Percentiles rank a stretch among this genome's conserved stretches.
phyloP scores from a whole-genome alignment of 1,140 invertebrate genomes.

The Brachionus asplanchnoidis region DNA sequence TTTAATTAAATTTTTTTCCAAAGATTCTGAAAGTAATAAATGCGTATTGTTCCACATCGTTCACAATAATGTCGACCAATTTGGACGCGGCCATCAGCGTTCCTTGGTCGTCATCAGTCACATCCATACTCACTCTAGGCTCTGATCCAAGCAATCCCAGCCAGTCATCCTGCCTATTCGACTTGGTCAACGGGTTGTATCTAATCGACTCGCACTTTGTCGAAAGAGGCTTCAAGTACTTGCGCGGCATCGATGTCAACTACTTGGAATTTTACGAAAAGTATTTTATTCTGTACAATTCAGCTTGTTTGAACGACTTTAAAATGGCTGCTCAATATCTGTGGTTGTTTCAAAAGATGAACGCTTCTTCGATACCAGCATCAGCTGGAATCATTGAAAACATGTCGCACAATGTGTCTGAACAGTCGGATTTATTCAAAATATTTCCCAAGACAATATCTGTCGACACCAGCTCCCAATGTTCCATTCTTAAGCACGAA shows the following conservation, averaged over 20 bases:
- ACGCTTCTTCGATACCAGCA: neutral
- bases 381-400: neutral
- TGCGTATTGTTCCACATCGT: neutral
- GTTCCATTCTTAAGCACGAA: neutral
- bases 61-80: slow-evolving; percentile 1
- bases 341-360: slow-evolving; percentile 13
- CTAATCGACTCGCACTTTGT: slow-evolving; percentile 10
- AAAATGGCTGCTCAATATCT: slow-evolving; percentile 2
- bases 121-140: slow-evolving; percentile 1
- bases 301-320: neutral
- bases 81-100: slow-evolving; percentile 17
- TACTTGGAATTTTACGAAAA: slow-evolving; percentile 23
- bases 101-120: neutral
- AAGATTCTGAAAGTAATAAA: slow-evolving; percentile 26
- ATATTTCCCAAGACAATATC: neutral
- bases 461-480: neutral
- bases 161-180: neutral
- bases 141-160: slow-evolving; percentile 1
- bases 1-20: neutral
- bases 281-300: slow-evolving; percentile 7
- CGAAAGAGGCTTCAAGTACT: slow-evolving; percentile 7
- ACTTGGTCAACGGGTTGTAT: slow-evolving; percentile 2
- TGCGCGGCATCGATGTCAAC: neutral
- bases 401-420: neutral
- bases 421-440: neutral